These are phyloP conservation scores for Masnerella sp. DNA, from an alignment of 2,888 invertebrate species.

Conservation along the genomic window DNA sequence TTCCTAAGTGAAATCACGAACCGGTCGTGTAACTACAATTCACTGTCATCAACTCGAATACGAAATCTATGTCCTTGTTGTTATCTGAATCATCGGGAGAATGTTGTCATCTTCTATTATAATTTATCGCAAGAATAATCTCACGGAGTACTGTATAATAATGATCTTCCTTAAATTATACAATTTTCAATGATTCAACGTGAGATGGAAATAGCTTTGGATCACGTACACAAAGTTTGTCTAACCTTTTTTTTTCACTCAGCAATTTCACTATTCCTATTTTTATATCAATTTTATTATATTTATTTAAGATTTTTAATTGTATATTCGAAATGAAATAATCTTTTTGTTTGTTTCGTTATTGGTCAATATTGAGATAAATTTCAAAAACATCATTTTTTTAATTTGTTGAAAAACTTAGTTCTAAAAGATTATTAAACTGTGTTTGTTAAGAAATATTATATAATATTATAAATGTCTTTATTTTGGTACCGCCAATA, in stretches of 20 bases:
- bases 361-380: no score
- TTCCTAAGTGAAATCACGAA: conserved; percentile 56
- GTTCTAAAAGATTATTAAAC: no score
- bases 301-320: no score
- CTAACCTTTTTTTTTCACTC: background rate
- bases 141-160: conserved; percentile 12
- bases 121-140: conserved; percentile 27
- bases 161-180: conserved; percentile 3
- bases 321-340: no score
- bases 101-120: conserved; percentile 48
- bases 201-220: background rate
- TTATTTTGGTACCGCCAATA: background rate
- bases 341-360: no score
- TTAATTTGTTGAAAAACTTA: no score
- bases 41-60: conserved; percentile 50
- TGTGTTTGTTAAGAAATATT: background rate
- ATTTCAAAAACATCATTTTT: no score
- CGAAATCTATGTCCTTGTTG: conserved; percentile 53
- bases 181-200: background rate
- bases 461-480: background rate
- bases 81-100: conserved; percentile 53
- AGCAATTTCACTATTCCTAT: background rate
- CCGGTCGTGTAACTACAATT: conserved; percentile 49
- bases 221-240: background rate
- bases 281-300: no score